phyloP scores from a whole-genome alignment of 2,888 invertebrate species.

The Hedya salicella region DNA sequence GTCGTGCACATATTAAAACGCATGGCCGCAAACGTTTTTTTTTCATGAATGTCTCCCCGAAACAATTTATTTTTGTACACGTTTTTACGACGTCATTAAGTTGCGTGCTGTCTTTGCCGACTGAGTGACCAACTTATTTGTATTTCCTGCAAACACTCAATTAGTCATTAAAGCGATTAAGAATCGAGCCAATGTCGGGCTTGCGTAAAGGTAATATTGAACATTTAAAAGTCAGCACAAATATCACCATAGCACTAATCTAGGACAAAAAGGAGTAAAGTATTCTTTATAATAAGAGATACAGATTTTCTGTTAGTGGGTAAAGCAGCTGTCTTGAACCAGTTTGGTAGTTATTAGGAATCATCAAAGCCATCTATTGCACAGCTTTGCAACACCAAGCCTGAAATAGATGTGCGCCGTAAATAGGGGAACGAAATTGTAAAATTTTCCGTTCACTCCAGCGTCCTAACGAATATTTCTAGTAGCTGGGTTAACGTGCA shows the following conservation, averaged over 20 bases:
- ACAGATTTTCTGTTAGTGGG: no score
- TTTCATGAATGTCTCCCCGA: conserved; percentile 56
- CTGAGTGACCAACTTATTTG: conserved; percentile 56
- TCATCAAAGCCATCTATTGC: conserved; percentile 14
- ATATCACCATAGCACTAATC: no score
- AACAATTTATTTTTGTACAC: conserved; percentile 56
- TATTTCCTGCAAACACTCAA: conserved; percentile 47
- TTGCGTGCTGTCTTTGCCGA: conserved; percentile 51
- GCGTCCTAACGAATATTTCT: conserved; percentile 58
- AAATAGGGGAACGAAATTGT: conserved; percentile 57
- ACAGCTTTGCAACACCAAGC: conserved; percentile 52
- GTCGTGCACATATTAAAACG: conserved; percentile 48
- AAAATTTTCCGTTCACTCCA: conserved; percentile 53
- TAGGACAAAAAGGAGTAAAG: no score
- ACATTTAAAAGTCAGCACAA: neutral
- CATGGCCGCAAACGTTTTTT: conserved; percentile 49
- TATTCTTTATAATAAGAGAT: no score
- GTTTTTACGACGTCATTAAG: conserved; percentile 54
- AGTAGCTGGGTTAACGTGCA: conserved; percentile 63
- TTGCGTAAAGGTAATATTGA: neutral
- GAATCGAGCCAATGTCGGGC: neutral
- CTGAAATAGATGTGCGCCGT: conserved; percentile 57
- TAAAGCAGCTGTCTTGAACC: neutral
- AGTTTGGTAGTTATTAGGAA: neutral
- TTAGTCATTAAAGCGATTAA: conserved; percentile 34